Conservation (phyloP, 2,113 vertebrate genomes). For the Paedocypris sp. region DNA sequence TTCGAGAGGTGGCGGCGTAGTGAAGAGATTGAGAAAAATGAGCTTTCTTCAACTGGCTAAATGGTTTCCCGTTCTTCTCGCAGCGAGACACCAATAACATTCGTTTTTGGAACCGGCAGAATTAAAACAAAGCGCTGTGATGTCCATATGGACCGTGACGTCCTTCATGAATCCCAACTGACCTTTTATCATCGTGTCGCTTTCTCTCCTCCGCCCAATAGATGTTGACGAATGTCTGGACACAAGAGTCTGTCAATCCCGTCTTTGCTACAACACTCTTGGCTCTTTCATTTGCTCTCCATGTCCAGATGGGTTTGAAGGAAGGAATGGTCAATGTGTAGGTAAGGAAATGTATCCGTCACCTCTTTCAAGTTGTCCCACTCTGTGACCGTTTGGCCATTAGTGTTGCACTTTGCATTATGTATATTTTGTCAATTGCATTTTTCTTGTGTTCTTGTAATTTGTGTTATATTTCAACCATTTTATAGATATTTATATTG, state of each 20-base stretch:
- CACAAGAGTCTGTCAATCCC: slow-evolving; percentile 67
- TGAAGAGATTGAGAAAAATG: slow-evolving; percentile 4
- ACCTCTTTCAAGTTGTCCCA: too few species aligned
- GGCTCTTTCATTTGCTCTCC: slow-evolving; percentile 79
- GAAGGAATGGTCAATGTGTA: slow-evolving; percentile 74
- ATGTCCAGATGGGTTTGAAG: slow-evolving; percentile 75
- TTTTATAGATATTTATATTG: too few species aligned
- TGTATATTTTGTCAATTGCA: too few species aligned
- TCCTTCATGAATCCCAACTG: neutral
- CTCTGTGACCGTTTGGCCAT: too few species aligned
- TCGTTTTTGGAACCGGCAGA: too few species aligned
- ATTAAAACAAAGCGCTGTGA: too few species aligned
- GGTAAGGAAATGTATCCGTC: slow-evolving; percentile 68
- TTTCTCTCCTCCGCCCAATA: slow-evolving; percentile 41
- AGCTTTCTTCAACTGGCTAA: neutral
- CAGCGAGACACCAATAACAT: slow-evolving; percentile 8
- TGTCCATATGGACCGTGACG: too few species aligned
- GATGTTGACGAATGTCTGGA: slow-evolving; percentile 81
- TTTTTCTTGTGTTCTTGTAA: too few species aligned
- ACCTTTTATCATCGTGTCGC: neutral
- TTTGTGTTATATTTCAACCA: too few species aligned
- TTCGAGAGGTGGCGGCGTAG: neutral
- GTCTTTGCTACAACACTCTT: slow-evolving; percentile 74
- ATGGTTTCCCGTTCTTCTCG: neutral
- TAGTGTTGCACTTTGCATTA: too few species aligned